phyloP scores from a whole-genome alignment of 2,113 vertebrate genomes.

The Sterna hirundo region DNA sequence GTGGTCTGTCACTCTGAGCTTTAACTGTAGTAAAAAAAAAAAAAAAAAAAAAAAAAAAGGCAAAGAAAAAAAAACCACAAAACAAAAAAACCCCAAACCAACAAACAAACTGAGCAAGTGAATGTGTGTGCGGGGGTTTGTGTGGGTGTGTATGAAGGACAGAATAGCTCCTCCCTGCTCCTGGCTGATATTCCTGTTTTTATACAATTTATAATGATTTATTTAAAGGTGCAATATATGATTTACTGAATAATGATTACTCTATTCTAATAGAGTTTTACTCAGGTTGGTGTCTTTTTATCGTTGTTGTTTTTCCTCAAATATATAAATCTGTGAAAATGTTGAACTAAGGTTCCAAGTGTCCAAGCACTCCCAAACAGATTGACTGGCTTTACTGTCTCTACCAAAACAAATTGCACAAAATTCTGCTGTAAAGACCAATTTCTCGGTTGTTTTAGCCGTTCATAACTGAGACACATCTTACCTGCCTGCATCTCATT shows the following conservation, averaged over 20 bases:
- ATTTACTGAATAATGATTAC: conserved; percentile 76
- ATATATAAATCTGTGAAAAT: conserved; percentile 70
- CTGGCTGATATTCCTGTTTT: conserved; percentile 40
- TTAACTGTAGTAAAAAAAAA: conserved; percentile 43
- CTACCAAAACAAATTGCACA: conserved; percentile 53
- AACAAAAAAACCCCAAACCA: too few relatives aligned
- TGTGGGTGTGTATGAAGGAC: conserved; percentile 13
- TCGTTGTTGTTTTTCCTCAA: conserved; percentile 45
- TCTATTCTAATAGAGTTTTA: conserved; percentile 79
- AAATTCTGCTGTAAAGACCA: conserved; percentile 69
- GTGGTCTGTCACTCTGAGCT: conserved; percentile 47
- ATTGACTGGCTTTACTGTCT: conserved; percentile 70
- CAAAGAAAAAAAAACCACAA: neutral
- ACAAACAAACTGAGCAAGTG: neutral
- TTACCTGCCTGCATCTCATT: conserved; percentile 72
- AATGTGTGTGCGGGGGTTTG: neutral
- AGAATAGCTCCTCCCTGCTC: conserved; percentile 21
- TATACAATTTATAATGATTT: conserved; percentile 74
- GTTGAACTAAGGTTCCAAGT: conserved; percentile 53
- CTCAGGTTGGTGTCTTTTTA: conserved; percentile 80
- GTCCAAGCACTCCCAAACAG: conserved; percentile 44
- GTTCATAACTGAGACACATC: conserved; percentile 61
- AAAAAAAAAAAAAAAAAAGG: neutral
- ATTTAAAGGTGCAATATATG: conserved; percentile 85
- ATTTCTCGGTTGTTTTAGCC: conserved; percentile 53